Base-by-base conservation (phyloP, 2,797 vertebrate genomes). In the Lepus townsendii region DNA sequence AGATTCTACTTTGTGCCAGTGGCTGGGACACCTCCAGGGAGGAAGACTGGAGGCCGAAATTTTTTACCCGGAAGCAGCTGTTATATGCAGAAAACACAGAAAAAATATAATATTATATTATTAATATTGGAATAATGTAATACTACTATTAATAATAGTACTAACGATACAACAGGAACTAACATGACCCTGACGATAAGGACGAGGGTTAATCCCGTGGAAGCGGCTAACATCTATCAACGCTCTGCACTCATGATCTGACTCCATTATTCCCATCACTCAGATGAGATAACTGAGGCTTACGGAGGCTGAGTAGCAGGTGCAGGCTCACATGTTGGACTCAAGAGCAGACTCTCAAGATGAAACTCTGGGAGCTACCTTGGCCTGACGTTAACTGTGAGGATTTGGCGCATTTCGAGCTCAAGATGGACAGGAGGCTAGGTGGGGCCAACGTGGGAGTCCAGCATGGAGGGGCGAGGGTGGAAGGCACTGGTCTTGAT, bases 391-490 rank as follows among this genome's bases (percentile, higher is more conserved):
- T 16, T 7, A 13, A 2, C 2, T 0, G 60, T 0, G 6, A 38
- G 30, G 20, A 32, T 4, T 9, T 9, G 1, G 4, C 57, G 32
- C 0, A 1, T 2, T 0, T 2, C 0, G 2, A 2, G 7, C 1
- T 1, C 30, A 35, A 63, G 63, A 24, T 50, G 19, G 35, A 50
- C 79, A 71, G 0, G 60, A 32, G 24, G 16, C 35, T 57, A 2
- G 0, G 11, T 52, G 1, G 22, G 47, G 9, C 73, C 26, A 20
- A 38, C 0, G 7, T 4, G 12, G 24, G 32, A 32, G 75, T 10
- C 66, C 7, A 9, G 82, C 54, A 4, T 76, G 38, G 60, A n/a
- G 17, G 6, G 30, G 32, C 4, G 1, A 4, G 5, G 26, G 57
- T n/a, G 27, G 22, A 62, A 72, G 24, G 17, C 12, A 20, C 5